phyloP scores from a whole-genome alignment of 2,888 invertebrate species.

The Ctenicera cuprea region DNA sequence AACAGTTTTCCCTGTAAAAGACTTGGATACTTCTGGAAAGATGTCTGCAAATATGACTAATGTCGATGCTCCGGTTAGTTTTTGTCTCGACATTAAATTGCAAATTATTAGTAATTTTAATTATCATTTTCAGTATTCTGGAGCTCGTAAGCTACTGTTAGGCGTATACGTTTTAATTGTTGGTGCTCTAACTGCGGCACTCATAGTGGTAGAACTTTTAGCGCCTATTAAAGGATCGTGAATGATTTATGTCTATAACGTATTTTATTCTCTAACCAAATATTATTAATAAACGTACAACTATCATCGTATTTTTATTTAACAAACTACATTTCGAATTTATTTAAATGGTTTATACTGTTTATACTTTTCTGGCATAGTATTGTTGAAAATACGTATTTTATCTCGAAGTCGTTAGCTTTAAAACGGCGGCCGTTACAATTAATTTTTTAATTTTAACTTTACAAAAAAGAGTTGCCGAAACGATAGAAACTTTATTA shows the following conservation, averaged over 20 bases:
- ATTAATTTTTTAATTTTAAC: too few species aligned
- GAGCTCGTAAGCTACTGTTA: conserved; percentile 85
- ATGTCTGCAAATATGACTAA: conserved; percentile 80
- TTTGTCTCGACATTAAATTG: neutral
- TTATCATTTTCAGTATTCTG: conserved; percentile 78
- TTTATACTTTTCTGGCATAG: too few species aligned
- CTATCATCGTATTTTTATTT: conserved; percentile 22
- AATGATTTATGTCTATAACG: too few species aligned
- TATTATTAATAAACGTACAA: conserved; percentile 38
- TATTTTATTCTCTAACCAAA: conserved; percentile 10
- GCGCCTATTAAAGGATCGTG: conserved; percentile 81
- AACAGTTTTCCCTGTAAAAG: conserved; percentile 91
- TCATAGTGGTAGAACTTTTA: conserved; percentile 84
- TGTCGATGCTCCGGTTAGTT: conserved; percentile 86
- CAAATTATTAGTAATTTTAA: neutral
- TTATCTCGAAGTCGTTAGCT: too few species aligned
- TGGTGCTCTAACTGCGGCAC: conserved; percentile 80
- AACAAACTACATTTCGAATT: conserved; percentile 16
- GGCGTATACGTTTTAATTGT: conserved; percentile 86
- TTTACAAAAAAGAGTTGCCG: too few species aligned
- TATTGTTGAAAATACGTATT: too few species aligned
- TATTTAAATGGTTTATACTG: conserved; percentile 16
- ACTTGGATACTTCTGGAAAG: conserved; percentile 80
- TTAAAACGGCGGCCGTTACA: too few species aligned
- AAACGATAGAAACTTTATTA: too few species aligned